Evolutionary conservation across 2,113 vertebrate species (phyloP).

Genomic region (Grammomys dolichurus): DNA sequence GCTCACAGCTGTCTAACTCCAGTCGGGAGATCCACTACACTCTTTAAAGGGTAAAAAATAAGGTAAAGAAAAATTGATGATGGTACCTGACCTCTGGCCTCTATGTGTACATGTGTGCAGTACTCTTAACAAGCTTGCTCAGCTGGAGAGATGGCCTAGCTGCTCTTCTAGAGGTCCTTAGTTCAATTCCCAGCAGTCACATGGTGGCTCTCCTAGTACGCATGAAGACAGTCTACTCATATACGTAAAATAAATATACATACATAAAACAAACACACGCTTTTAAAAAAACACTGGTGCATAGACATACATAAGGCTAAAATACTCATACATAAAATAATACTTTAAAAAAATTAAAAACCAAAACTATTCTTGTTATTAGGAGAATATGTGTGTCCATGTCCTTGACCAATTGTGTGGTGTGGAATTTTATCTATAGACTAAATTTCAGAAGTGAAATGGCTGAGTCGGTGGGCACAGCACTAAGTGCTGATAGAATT

Average conservation of each 20-base stretch:
- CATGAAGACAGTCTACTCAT: too few species aligned
- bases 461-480: not conserved
- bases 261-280: too few species aligned
- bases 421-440: not conserved
- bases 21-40: not conserved
- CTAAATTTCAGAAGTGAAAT: not conserved
- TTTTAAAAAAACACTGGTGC: too few species aligned
- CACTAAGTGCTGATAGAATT: not conserved
- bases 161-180: not conserved
- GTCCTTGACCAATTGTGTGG: not conserved
- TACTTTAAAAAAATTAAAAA: too few species aligned
- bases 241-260: too few species aligned
- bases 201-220: too few species aligned
- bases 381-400: not conserved
- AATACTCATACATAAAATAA: too few species aligned
- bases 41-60: not conserved
- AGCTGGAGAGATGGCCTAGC: too few species aligned
- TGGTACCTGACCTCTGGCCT: not conserved
- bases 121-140: not conserved
- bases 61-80: not conserved
- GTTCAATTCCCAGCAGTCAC: too few species aligned
- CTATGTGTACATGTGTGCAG: not conserved
- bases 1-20: not conserved
- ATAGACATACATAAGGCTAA: too few species aligned
- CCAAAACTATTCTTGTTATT: constrained; percentile 13